Base-by-base conservation (phyloP, 2,113 vertebrate genomes). In the Montifringilla adamsi region DNA sequence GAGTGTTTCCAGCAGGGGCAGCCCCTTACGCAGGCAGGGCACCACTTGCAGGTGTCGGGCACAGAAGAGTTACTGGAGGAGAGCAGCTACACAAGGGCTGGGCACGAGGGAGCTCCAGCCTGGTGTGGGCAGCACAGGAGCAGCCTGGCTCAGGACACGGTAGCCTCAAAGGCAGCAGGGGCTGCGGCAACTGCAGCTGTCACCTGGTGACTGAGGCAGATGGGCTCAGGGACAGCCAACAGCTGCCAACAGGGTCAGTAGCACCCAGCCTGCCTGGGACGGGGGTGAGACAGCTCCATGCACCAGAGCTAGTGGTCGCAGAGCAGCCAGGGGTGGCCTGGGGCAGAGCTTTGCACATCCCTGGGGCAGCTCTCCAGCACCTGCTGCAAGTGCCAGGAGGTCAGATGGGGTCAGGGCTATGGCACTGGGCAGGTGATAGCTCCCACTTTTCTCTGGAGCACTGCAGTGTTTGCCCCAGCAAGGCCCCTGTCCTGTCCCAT, bases 251-350 rank as follows among this genome's bases (percentile, higher is more conserved):
- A 33, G 0, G 3, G 33, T 26, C 15, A 68, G 30, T 9, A 3
- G 35, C 43, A 47, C 47, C 10, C 16, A 21, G 47, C n/a, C 50
- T 31, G 41, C 26, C 56, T 8, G 8, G 37, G 31, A 24, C 2
- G 0, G 13, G 62, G n/a, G 37, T 1, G 1, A 47, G 46, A 56
- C 22, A 58, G 47, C 28, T 86, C n/a, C 4, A 0, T 6, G 2
- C 3, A 4, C 19, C 21, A 9, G 67, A 43, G 35, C 87, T 39
- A 20, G 72, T 4, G 4, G 52, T 44, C 5, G 0, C 6, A 7
- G 33, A 17, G 26, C 67, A 62, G 41, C 72, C 14, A 9, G 4
- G 46, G 23, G 23, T 3, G 5, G 35, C 68, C 24, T 11, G 6
- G n/a, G 23, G 30, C 46, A 60, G 43, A 50, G 55, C 15, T 46